Evolutionary conservation across 2,888 invertebrate species (phyloP).

Genomic region (Pollenia griseotomentosa): DNA sequence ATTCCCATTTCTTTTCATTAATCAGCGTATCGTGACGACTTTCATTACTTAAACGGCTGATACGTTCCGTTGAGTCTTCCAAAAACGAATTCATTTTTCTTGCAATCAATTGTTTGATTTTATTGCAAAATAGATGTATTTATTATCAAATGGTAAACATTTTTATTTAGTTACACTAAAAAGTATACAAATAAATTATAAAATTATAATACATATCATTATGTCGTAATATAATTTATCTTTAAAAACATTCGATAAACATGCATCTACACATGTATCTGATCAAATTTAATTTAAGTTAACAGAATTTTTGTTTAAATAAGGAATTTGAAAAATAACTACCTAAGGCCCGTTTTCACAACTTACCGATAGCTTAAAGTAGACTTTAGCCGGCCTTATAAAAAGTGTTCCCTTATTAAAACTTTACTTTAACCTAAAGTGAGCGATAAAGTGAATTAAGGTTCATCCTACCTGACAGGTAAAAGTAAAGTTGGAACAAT

Average conservation of each 20-base stretch:
- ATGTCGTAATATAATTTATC: background rate
- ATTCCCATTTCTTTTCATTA: slow-evolving; percentile 84
- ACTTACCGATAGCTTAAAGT: too few relatives aligned
- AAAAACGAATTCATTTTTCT: slow-evolving; percentile 74
- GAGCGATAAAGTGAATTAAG: too few relatives aligned
- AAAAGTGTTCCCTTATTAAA: too few relatives aligned
- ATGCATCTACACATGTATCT: background rate
- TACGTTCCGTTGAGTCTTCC: slow-evolving; percentile 72
- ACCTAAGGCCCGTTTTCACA: too few relatives aligned
- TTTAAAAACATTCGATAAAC: background rate
- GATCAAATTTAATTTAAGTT: background rate
- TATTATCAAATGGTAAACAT: slow-evolving; percentile 54
- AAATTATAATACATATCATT: background rate
- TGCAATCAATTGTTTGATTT: slow-evolving; percentile 47
- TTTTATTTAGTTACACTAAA: slow-evolving; percentile 43
- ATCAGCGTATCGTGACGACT: slow-evolving; percentile 73
- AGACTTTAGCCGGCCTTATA: too few relatives aligned
- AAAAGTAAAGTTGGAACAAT: too few relatives aligned
- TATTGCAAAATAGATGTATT: slow-evolving; percentile 24
- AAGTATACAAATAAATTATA: slow-evolving; percentile 6
- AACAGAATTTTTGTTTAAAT: background rate
- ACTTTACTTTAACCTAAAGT: too few relatives aligned
- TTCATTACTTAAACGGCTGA: slow-evolving; percentile 60
- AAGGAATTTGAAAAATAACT: background rate
- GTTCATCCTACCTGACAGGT: too few relatives aligned